Evolutionary conservation across 2,888 invertebrate genomes (phyloP).

Genomic region (Amphimallon solstitiale): DNA sequence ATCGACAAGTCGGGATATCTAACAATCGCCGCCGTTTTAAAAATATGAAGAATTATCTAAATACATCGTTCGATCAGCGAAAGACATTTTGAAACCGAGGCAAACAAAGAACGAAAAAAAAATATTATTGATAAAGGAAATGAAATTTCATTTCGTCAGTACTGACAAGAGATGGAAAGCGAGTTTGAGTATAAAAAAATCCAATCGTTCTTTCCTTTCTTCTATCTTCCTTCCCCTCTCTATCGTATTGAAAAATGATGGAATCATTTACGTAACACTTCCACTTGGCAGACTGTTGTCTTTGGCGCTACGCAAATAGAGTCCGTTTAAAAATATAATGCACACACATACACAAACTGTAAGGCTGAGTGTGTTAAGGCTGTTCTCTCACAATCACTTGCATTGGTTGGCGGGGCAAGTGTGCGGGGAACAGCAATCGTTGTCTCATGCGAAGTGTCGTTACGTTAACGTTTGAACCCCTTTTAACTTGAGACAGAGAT

Average conservation of each 20-base stretch:
- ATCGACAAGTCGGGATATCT: neutral
- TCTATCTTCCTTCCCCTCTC: neutral
- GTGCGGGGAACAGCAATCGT: too few species aligned
- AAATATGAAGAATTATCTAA: conserved; percentile 9
- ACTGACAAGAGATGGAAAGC: neutral
- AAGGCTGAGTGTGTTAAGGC: too few species aligned
- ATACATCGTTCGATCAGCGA: conserved; percentile 14
- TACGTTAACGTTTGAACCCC: too few species aligned
- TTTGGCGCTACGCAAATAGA: conserved; percentile 33
- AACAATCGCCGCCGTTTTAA: conserved; percentile 8
- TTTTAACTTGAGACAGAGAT: too few species aligned
- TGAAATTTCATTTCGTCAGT: neutral
- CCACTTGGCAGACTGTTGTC: conserved; percentile 32
- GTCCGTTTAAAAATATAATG: conserved; percentile 28
- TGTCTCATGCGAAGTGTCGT: too few species aligned
- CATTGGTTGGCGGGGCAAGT: too few species aligned
- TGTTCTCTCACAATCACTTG: too few species aligned
- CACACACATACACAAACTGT: conserved; percentile 9
- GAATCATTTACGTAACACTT: conserved; percentile 30
- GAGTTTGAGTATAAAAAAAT: conserved; percentile 2
- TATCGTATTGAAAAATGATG: conserved; percentile 29
- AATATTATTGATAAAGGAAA: neutral
- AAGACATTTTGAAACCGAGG: neutral
- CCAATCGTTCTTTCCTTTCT: neutral
- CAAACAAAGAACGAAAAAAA: neutral